Base-by-base conservation (phyloP, 2,888 invertebrate species). In the Eupithecia subumbrata region DNA sequence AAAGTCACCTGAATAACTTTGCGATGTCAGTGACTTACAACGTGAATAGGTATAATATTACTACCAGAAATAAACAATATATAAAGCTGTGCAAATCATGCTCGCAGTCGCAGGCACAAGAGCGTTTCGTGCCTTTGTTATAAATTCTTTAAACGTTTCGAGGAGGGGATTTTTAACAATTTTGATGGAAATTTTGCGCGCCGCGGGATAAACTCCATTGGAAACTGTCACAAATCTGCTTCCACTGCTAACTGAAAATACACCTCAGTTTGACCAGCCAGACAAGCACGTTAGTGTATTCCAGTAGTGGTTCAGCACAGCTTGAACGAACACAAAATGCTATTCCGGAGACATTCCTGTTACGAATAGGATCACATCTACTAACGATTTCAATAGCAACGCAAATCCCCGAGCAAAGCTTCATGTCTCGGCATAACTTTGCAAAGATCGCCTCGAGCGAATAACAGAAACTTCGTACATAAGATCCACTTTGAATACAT, bases 1-100 rank as follows among this genome's bases (percentile, higher is more conserved):
- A 73, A 75, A 71, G 78, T 78, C 75, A 72, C 73, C 69, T 78
- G 34, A 72, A 63, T 64, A 71, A 67, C 70, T 68, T 69, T 72
- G 52, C 34, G n/a, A 52, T 64, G 69, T 75, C 69, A 72, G 63
- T 45, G 68, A 69, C 68, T 68, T 68, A 34, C 37, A 56, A 56
- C 30, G 43, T 45, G 37, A 56, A 60, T 16, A 25, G 45, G 56
- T 56, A 12, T 60, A 60, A 14, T 22, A 56, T 56, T 11, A 56
- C 56, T 56, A 22, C 25, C 60, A 60, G 25, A 25, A 60, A 60
- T 60, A 60, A 60, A 60, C 22, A 60, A 60, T 25, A 25, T 60
- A 60, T 60, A 60, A 60, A 25, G 60, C 11, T 60, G 60, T 60
- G 37, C 66, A 37, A 66, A 37, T 34, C 66, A 37, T 37, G 66